These are phyloP conservation scores for Mugil cephalus DNA, from an alignment of 2,113 vertebrate genomes.

Conservation along the genomic window DNA sequence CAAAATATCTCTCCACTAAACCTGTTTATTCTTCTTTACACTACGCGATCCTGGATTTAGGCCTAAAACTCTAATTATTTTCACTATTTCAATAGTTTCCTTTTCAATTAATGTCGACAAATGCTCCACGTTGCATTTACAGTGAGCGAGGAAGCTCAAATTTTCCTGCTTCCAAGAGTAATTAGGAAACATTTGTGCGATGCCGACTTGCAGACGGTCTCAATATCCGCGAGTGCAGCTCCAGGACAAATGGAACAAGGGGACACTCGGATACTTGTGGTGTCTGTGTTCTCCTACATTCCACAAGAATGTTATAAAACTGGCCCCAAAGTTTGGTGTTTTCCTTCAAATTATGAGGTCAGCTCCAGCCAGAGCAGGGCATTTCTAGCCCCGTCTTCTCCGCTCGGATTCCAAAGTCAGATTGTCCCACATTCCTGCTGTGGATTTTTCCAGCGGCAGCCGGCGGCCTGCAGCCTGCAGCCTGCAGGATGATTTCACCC, in stretches of 20 bases:
- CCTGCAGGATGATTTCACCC: conserved; percentile 72
- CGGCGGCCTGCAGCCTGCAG: conserved; percentile 26
- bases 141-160: too few species aligned
- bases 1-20: too few species aligned
- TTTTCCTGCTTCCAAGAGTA: background rate
- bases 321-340: conserved; percentile 46
- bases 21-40: too few species aligned
- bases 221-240: conserved; percentile 4
- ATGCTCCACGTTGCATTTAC: too few species aligned
- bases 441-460: conserved; percentile 70
- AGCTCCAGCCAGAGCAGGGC: conserved; percentile 41
- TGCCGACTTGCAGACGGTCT: background rate
- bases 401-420: conserved; percentile 46
- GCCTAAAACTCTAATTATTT: too few species aligned
- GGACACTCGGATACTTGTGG: conserved; percentile 32
- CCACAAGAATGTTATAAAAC: conserved; percentile 42
- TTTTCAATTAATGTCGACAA: too few species aligned
- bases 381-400: conserved; percentile 53
- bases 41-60: too few species aligned
- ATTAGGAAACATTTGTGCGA: background rate
- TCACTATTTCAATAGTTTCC: too few species aligned
- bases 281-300: conserved; percentile 37
- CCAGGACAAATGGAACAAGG: background rate
- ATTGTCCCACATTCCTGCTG: conserved; percentile 74
- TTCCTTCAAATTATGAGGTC: conserved; percentile 59